Conservation (phyloP, 37 sponge, comb jelly and placozoan species). For the Haliclona indistincta region DNA sequence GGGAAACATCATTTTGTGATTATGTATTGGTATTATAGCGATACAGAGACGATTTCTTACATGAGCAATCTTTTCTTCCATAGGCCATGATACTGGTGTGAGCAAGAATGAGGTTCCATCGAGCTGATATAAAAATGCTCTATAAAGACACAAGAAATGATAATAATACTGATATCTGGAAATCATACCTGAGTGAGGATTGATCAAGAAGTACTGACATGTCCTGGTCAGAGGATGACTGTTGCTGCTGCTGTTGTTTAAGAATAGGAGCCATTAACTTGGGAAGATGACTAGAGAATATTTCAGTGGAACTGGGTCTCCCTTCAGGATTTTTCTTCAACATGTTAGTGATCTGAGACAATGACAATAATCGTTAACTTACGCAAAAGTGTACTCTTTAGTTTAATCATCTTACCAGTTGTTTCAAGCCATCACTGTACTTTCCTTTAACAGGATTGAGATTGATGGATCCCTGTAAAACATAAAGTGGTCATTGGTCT, state of each 20-base stretch:
- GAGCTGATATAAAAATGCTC: constrained; percentile 68
- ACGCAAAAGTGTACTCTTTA: neutral
- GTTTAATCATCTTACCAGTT: constrained; percentile 52
- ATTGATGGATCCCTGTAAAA: constrained; percentile 50
- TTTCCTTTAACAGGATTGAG: constrained; percentile 71
- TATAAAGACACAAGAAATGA: constrained; percentile 8
- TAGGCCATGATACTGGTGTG: constrained; percentile 22
- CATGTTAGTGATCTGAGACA: constrained; percentile 56
- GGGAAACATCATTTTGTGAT: neutral
- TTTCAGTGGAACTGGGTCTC: constrained; percentile 69
- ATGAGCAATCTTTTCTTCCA: constrained; percentile 43
- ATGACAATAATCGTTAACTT: neutral
- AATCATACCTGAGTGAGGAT: too few species aligned
- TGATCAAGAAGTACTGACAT: too few species aligned
- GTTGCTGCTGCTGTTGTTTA: too few species aligned
- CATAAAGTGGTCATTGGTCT: neutral
- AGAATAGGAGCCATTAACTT: constrained; percentile 25
- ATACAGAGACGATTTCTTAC: constrained; percentile 18
- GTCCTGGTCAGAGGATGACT: neutral
- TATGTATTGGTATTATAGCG: neutral
- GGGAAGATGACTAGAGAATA: constrained; percentile 34
- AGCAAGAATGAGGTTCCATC: constrained; percentile 39
- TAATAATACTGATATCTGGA: too few species aligned
- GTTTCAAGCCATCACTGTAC: constrained; percentile 74
- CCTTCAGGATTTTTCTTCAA: constrained; percentile 68